These are phyloP conservation scores for Candidula unifasciata DNA, from an alignment of 2,888 invertebrate genomes.

Conservation along the genomic window DNA sequence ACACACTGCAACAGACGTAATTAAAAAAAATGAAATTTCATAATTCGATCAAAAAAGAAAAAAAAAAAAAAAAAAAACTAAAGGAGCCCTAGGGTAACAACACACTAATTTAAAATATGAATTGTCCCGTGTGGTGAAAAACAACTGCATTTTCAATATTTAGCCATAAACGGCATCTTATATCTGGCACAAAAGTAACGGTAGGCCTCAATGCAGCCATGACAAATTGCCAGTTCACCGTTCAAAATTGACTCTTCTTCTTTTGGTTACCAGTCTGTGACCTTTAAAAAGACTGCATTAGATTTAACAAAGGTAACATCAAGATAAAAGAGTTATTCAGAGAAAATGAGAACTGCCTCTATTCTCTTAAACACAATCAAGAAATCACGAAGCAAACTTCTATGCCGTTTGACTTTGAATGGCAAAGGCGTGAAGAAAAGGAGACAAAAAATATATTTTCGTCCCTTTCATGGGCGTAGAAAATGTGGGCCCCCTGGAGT, in stretches of 20 bases:
- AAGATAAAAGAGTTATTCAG: background rate
- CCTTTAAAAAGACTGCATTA: no score
- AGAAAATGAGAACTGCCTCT: background rate
- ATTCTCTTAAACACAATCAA: conserved; percentile 34
- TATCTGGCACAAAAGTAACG: conserved; percentile 21
- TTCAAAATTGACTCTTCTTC: background rate
- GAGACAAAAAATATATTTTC: background rate
- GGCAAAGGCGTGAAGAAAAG: background rate
- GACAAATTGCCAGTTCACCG: conserved; percentile 14
- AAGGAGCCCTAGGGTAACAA: background rate
- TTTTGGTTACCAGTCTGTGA: background rate
- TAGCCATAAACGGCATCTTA: background rate
- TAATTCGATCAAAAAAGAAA: background rate
- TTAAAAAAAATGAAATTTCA: conserved; percentile 3
- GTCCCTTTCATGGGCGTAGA: background rate
- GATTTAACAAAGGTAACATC: background rate
- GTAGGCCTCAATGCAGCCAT: background rate
- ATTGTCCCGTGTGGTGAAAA: background rate
- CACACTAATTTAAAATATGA: background rate
- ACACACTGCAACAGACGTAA: background rate
- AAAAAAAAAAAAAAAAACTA: background rate
- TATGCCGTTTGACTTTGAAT: conserved; percentile 28
- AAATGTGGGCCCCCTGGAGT: background rate
- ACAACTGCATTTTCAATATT: background rate
- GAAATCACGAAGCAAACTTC: conserved; percentile 33